Conservation (phyloP, 2,888 invertebrate species). For the Nomada flava region DNA sequence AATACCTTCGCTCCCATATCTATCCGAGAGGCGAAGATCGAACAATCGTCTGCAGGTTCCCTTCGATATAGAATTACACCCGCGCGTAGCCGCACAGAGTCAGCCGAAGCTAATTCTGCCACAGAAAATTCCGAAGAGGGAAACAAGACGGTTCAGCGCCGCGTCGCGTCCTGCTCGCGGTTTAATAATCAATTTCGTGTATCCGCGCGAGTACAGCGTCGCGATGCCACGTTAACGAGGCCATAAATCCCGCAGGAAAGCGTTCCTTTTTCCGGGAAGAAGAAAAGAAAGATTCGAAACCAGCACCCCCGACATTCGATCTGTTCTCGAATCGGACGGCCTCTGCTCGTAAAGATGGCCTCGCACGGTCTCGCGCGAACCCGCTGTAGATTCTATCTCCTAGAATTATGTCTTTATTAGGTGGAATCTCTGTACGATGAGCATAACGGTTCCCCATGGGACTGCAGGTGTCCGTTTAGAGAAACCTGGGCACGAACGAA, state of each 20-base stretch:
- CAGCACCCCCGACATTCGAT: constrained; percentile 67
- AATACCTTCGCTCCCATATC: background rate
- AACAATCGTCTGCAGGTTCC: background rate
- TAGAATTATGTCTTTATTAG: constrained; percentile 82
- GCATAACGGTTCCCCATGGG: constrained; percentile 74
- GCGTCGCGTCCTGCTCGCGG: constrained; percentile 1
- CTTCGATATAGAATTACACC: constrained; percentile 45
- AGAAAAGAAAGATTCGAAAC: constrained; percentile 56
- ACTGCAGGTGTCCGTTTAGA: constrained; percentile 73
- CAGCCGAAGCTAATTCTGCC: too few relatives aligned
- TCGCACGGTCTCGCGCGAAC: constrained; percentile 60
- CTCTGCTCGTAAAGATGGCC: constrained; percentile 73
- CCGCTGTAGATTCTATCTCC: constrained; percentile 76
- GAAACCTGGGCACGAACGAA: background rate
- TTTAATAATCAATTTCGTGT: constrained; percentile 57
- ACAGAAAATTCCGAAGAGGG: background rate
- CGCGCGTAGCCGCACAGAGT: too few relatives aligned
- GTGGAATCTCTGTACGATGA: constrained; percentile 76
- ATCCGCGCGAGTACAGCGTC: constrained; percentile 14
- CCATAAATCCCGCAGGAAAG: constrained; percentile 60
- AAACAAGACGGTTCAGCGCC: constrained; percentile 34
- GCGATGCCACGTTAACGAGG: constrained; percentile 62
- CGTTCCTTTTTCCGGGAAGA: constrained; percentile 61
- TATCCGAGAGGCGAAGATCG: background rate
- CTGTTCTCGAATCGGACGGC: constrained; percentile 71